These are phyloP conservation scores for Synanceia verrucosa DNA, from an alignment of 2,797 vertebrate genomes.

Conservation along the genomic window DNA sequence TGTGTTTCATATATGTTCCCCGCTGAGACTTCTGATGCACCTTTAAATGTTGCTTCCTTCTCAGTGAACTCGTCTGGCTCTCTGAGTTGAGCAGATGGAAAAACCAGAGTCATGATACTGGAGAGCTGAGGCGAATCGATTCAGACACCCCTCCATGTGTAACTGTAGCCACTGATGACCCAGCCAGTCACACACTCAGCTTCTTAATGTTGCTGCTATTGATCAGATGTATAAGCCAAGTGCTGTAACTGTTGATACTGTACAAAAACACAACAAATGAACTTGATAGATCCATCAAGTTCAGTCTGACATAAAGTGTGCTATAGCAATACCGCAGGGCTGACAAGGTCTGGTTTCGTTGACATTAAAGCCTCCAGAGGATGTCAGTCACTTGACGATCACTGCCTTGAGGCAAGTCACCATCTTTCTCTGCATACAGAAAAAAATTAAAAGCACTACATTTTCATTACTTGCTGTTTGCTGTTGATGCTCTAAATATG, in stretches of 20 bases:
- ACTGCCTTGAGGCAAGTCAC: slow-evolving; percentile 6
- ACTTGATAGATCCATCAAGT: neutral
- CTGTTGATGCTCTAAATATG: too few relatives aligned
- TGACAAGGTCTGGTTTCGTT: neutral
- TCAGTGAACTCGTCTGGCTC: slow-evolving; percentile 25
- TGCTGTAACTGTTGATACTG: neutral
- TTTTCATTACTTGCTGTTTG: too few relatives aligned
- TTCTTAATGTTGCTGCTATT: too few relatives aligned
- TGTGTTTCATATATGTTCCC: neutral
- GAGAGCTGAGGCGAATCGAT: slow-evolving; percentile 29
- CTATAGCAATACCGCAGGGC: neutral
- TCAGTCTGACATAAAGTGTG: neutral
- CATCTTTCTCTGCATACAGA: neutral
- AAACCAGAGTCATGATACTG: slow-evolving; percentile 28
- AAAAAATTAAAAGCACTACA: slow-evolving; percentile 5
- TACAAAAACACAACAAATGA: neutral
- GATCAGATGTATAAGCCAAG: neutral
- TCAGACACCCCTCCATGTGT: slow-evolving; percentile 20
- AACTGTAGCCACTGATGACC: neutral
- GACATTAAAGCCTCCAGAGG: neutral
- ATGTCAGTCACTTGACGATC: neutral
- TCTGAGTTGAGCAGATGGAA: slow-evolving; percentile 41
- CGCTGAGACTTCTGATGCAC: neutral
- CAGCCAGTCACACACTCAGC: too few relatives aligned
- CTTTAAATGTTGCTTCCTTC: slow-evolving; percentile 4